A percentile compares a stretch with the other conserved stretches of the same genome.
Conservation (phyloP, 2,888 invertebrate genomes). For the Hofmannophila pseudospretella region DNA sequence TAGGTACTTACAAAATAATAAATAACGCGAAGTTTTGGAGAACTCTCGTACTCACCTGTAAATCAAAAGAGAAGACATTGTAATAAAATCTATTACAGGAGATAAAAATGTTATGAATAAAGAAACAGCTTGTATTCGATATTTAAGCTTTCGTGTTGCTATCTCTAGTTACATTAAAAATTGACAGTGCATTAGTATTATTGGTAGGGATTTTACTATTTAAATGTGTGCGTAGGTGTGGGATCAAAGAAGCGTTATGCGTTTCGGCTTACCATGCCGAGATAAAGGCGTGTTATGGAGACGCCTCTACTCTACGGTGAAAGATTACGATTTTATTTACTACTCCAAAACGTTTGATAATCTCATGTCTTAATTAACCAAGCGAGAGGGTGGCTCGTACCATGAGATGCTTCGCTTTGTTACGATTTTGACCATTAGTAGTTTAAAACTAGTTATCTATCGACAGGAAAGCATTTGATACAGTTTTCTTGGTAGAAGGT, state of each 20-base stretch:
- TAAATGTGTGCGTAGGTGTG: slow-evolving; percentile 64
- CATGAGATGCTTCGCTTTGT: slow-evolving; percentile 2
- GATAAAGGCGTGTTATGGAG: slow-evolving; percentile 70
- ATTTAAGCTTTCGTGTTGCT: slow-evolving; percentile 43
- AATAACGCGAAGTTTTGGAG: background rate
- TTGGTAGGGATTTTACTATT: slow-evolving; percentile 54
- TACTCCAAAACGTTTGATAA: slow-evolving; percentile 74
- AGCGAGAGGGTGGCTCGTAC: slow-evolving; percentile 50
- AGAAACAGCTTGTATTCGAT: slow-evolving; percentile 18
- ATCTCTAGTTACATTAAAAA: slow-evolving; percentile 62
- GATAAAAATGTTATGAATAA: slow-evolving; percentile 11
- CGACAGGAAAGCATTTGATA: slow-evolving; percentile 11
- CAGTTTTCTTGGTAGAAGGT: slow-evolving; percentile 48
- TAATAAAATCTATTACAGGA: background rate
- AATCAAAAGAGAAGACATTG: slow-evolving; percentile 24
- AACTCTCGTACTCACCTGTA: slow-evolving; percentile 39
- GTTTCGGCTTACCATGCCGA: slow-evolving; percentile 57
- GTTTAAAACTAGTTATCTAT: background rate
- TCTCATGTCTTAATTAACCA: slow-evolving; percentile 76
- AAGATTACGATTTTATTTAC: slow-evolving; percentile 76
- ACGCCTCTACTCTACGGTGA: slow-evolving; percentile 64
- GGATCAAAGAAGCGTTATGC: slow-evolving; percentile 69
- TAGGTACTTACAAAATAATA: background rate
- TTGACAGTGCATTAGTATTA: slow-evolving; percentile 73
- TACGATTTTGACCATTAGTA: background rate